phyloP scores from a whole-genome alignment of 2,888 invertebrate genomes.

The Aricia artaxerxes region DNA sequence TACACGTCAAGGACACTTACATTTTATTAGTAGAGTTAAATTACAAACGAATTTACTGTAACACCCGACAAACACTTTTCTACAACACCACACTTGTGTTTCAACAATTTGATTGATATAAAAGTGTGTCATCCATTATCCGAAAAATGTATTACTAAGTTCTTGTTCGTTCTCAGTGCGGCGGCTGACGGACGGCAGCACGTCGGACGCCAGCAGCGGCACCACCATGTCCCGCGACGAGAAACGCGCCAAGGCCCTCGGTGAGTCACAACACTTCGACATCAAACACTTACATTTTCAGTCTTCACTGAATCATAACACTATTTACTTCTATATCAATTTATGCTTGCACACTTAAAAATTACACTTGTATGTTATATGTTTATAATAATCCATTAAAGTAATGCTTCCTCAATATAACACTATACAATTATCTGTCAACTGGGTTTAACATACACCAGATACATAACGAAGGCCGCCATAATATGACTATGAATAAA shows the following conservation, averaged over 20 bases:
- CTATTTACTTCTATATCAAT: no score
- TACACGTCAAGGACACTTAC: conserved; percentile 9
- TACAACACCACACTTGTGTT: not conserved
- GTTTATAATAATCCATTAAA: no score
- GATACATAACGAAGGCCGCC: no score
- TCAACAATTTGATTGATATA: not conserved
- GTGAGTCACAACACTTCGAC: conserved; percentile 48
- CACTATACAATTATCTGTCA: no score
- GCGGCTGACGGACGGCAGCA: conserved; percentile 82
- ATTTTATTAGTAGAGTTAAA: not conserved
- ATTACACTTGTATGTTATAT: no score
- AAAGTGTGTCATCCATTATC: not conserved
- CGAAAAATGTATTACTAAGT: not conserved
- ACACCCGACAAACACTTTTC: not conserved
- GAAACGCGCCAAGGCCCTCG: conserved; percentile 90
- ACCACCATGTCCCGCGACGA: conserved; percentile 92
- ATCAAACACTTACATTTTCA: not conserved
- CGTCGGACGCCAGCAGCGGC: conserved; percentile 67
- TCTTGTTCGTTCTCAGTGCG: conserved; percentile 61
- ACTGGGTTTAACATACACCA: no score
- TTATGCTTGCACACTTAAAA: no score
- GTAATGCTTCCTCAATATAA: no score
- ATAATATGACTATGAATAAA: no score
- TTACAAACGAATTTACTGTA: not conserved
- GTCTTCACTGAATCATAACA: no score